A percentile compares a stretch with the other conserved stretches of the same genome.
Evolutionary conservation across 1,140 invertebrate species (phyloP).

Genomic region (Drosophila serrata): DNA sequence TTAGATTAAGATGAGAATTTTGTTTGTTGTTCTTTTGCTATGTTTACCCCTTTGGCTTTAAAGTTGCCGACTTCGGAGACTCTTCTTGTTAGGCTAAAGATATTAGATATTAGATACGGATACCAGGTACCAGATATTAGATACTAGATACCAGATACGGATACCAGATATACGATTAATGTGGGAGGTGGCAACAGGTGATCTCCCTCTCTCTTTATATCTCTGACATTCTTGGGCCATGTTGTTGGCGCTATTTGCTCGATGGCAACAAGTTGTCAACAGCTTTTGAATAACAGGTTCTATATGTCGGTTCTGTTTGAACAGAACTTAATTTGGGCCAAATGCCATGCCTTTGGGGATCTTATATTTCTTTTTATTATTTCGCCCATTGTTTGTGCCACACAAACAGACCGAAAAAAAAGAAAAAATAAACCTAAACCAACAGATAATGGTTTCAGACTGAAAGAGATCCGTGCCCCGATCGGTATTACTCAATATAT

Average conservation of each 20-base stretch:
- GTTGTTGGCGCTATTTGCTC: conserved; percentile 36
- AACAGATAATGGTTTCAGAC: conserved; percentile 28
- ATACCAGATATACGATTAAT: conserved; percentile 6
- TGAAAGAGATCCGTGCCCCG: conserved; percentile 29
- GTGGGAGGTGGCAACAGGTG: conserved; percentile 39
- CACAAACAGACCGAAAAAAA: conserved; percentile 12
- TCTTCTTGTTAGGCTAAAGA: conserved; percentile 2
- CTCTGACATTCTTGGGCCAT: conserved; percentile 33
- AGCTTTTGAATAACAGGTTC: conserved; percentile 49
- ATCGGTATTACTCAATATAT: conserved; percentile 20
- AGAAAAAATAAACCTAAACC: not conserved
- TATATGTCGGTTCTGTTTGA: conserved; percentile 22
- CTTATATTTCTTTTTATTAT: conserved; percentile 19
- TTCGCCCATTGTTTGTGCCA: conserved; percentile 22
- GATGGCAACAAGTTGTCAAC: conserved; percentile 44
- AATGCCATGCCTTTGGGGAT: conserved; percentile 15
- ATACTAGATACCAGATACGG: conserved; percentile 1
- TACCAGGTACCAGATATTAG: conserved; percentile 2
- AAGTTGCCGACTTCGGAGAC: conserved; percentile 11
- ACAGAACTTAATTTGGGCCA: conserved; percentile 47
- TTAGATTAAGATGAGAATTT: conserved; percentile 16
- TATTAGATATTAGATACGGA: conserved; percentile 8
- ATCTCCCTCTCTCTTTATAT: conserved; percentile 8
- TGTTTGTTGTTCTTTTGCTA: conserved; percentile 21
- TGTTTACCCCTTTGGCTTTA: conserved; percentile 18